Evolutionary conservation across 53 echinoderm and acorn worm genomes (phyloP).

Genomic region (Paelopatides confundens): DNA sequence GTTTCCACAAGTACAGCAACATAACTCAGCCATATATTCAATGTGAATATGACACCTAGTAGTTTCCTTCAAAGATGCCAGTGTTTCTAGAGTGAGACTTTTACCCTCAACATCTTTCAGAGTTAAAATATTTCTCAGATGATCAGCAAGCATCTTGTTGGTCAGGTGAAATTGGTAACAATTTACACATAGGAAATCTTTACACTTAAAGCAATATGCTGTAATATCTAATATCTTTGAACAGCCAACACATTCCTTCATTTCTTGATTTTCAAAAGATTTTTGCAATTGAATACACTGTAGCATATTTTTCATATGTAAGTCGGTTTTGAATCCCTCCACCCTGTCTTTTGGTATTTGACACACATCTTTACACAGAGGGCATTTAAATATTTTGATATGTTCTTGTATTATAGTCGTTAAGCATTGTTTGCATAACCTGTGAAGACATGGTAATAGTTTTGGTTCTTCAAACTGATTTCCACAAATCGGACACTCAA

Average conservation of each 20-base stretch:
- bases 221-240: background rate
- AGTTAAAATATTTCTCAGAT: background rate
- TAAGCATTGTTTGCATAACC: background rate
- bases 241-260: background rate
- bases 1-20: background rate
- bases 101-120: background rate
- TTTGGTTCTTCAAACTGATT: background rate
- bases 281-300: background rate
- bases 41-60: background rate
- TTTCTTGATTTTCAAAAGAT: background rate
- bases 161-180: background rate
- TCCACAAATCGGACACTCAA: background rate
- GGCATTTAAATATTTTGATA: background rate
- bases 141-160: background rate
- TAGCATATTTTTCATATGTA: background rate
- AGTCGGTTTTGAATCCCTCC: slow-evolving; percentile 4
- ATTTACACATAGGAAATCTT: background rate
- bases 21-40: background rate
- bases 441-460: background rate
- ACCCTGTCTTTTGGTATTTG: background rate
- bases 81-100: background rate
- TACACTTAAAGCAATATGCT: background rate
- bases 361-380: background rate
- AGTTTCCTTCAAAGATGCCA: background rate
- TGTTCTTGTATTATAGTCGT: background rate